A percentile compares a stretch with the other conserved stretches of the same genome.
Evolutionary conservation across 2,797 vertebrate genomes (phyloP).

Genomic region (Apogon talboti): DNA sequence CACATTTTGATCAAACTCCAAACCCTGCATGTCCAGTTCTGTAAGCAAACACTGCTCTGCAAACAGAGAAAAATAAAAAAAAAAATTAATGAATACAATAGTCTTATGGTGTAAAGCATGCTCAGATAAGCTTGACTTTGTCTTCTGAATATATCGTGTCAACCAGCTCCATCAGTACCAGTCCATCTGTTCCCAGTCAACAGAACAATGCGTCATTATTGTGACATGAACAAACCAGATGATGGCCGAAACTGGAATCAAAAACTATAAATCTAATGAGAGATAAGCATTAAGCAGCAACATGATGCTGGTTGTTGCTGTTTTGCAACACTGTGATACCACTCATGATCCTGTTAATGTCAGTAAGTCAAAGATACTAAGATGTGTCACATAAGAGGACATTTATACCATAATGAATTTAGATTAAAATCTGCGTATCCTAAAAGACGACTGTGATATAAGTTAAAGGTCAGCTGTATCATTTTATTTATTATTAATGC

Average conservation of each 20-base stretch:
- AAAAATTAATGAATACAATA: neutral
- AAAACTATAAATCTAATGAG: neutral
- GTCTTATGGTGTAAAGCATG: neutral
- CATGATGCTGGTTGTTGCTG: conserved; percentile 30
- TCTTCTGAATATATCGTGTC: conserved; percentile 20
- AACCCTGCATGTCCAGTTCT: conserved; percentile 6
- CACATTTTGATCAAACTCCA: conserved; percentile 21
- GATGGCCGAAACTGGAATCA: conserved; percentile 2
- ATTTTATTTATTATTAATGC: no score
- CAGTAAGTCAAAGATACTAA: no score
- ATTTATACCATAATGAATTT: no score
- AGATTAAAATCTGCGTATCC: no score
- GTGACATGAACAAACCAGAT: conserved; percentile 12
- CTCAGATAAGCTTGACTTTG: neutral
- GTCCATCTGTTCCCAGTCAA: conserved; percentile 10
- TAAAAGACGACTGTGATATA: no score
- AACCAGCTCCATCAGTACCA: conserved; percentile 8
- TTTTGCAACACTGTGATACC: no score
- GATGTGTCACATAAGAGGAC: no score
- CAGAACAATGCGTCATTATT: neutral
- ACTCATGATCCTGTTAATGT: no score
- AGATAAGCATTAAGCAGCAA: neutral
- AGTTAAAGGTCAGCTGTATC: no score
- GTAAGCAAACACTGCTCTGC: neutral
- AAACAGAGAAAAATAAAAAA: neutral